Percentiles rank a stretch among this genome's conserved stretches.
phyloP scores from a whole-genome alignment of 2,113 vertebrate genomes.

The Procavia capensis region DNA sequence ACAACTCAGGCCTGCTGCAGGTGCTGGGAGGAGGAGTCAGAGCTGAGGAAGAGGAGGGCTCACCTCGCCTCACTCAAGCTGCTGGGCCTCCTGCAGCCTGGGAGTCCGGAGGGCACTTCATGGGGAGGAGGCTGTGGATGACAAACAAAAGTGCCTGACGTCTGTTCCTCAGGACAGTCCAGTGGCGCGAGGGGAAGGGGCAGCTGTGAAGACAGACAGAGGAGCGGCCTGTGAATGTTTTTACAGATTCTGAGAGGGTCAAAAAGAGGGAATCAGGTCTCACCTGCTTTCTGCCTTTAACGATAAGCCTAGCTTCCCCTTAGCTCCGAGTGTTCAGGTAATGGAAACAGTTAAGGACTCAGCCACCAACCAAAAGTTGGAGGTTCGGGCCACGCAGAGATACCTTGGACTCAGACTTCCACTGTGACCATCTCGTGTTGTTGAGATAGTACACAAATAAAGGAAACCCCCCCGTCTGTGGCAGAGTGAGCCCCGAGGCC shows the following conservation, averaged over 20 bases:
- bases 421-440: not conserved
- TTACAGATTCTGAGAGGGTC: constrained; percentile 49
- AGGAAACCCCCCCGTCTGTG: constrained; percentile 59
- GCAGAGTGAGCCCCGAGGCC: not conserved
- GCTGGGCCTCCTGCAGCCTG: too few relatives aligned
- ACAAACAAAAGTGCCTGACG: constrained; percentile 86
- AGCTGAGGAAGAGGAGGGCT: too few relatives aligned
- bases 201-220: constrained; percentile 58
- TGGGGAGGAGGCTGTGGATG: constrained; percentile 44
- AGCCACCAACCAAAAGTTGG: too few relatives aligned
- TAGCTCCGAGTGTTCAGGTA: too few relatives aligned
- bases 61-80: too few relatives aligned
- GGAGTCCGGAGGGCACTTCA: too few relatives aligned
- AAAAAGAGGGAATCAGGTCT: not conserved
- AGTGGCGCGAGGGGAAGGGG: constrained; percentile 63
- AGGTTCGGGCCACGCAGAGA: too few relatives aligned
- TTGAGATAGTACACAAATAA: constrained; percentile 51
- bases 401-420: not conserved
- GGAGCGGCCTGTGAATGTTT: constrained; percentile 59
- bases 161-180: constrained; percentile 83
- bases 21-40: too few relatives aligned
- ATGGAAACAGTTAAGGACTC: too few relatives aligned
- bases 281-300: not conserved
- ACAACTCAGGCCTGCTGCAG: too few relatives aligned
- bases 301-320: not conserved